Conservation (phyloP, 2,888 invertebrate species). For the Ophion slaviceki region DNA sequence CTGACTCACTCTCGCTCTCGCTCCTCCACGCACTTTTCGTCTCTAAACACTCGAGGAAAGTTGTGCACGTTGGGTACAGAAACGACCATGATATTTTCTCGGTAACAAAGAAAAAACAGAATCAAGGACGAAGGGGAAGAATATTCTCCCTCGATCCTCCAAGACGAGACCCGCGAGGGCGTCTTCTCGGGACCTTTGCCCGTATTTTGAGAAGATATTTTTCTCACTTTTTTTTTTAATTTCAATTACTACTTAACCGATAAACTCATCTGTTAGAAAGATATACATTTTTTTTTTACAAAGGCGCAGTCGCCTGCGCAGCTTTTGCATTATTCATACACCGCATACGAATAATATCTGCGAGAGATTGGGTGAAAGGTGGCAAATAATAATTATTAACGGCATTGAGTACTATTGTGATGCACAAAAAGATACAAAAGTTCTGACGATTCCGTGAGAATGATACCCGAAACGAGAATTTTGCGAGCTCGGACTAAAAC, state of each 20-base stretch:
- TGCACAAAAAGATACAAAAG: constrained; percentile 46
- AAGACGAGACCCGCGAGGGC: constrained; percentile 13
- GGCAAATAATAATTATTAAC: constrained; percentile 62
- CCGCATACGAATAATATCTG: constrained; percentile 72
- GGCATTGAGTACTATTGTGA: constrained; percentile 55
- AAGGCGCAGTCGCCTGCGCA: constrained; percentile 76
- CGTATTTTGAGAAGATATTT: constrained; percentile 49
- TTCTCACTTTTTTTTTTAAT: constrained; percentile 15
- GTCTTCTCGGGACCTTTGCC: constrained; percentile 32
- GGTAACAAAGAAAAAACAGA: constrained; percentile 38
- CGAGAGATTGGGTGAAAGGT: constrained; percentile 72
- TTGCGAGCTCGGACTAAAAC: constrained; percentile 12
- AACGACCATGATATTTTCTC: constrained; percentile 48
- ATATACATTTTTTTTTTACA: constrained; percentile 49
- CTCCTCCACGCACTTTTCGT: constrained; percentile 18
- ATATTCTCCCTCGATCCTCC: constrained; percentile 49
- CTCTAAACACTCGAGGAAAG: constrained; percentile 25
- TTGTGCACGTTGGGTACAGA: constrained; percentile 65
- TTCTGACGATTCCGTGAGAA: constrained; percentile 50
- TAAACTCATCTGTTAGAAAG: constrained; percentile 52
- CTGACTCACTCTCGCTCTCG: constrained; percentile 19
- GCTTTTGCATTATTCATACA: constrained; percentile 79
- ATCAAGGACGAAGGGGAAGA: constrained; percentile 21
- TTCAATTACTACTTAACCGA: constrained; percentile 20
- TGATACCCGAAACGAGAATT: constrained; percentile 30